Percentiles rank a stretch among this genome's conserved stretches.
Conservation (phyloP, 2,113 vertebrate species). For the Oxyura jamaicensis region DNA sequence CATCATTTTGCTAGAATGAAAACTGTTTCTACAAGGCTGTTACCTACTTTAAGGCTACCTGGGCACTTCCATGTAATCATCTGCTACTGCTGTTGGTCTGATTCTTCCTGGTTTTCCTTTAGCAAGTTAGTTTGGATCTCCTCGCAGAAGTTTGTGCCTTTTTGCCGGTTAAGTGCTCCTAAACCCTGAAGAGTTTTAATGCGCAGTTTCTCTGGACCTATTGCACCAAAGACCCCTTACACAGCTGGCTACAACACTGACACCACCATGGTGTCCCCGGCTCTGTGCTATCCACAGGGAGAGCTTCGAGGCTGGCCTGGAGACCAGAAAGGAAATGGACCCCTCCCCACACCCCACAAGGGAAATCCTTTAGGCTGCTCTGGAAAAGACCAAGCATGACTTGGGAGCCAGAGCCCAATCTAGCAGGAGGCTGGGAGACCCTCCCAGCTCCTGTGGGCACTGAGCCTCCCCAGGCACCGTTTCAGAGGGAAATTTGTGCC, state of each 20-base stretch:
- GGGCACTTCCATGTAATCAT: neutral
- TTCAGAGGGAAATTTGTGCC: neutral
- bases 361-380: neutral
- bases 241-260: neutral
- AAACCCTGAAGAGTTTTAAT: neutral
- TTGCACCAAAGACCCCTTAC: neutral
- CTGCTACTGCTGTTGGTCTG: neutral
- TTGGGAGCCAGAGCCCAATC: neutral
- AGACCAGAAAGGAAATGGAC: accelerated
- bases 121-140: neutral
- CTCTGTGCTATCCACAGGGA: accelerated
- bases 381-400: neutral
- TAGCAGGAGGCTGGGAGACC: neutral
- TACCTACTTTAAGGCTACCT: neutral
- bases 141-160: neutral
- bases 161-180: neutral
- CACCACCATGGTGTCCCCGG: neutral
- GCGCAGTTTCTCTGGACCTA: neutral
- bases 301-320: neutral
- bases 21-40: neutral
- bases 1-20: neutral
- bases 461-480: neutral
- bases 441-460: neutral
- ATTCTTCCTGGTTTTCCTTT: neutral
- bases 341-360: too few species aligned